Base-by-base conservation (phyloP, 2,888 invertebrate species). In the Platerodrilus igneus region DNA sequence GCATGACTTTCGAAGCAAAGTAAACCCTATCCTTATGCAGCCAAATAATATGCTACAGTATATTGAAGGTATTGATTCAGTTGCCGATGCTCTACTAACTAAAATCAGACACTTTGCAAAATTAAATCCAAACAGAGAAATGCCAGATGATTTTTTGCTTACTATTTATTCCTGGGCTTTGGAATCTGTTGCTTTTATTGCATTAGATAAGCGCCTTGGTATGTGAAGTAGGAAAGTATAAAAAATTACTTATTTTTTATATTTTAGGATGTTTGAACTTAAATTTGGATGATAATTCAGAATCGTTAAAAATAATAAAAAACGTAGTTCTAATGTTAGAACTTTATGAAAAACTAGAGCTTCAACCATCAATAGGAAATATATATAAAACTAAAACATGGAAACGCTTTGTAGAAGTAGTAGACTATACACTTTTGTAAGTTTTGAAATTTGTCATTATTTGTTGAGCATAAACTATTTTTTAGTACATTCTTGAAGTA, bases 101-200 rank as follows among this genome's bases (percentile, higher is more conserved):
- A 51, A 50, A 20, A 54, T 59, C 5, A 37, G 44, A 35, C 29
- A 39, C 25, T 49, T 55, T 14, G 19, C 50, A 2, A 28, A 43
- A 26, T 35, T 47, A 15, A 45, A 48, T 27, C 41, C 48, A 26
- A 23, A 46, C 14, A 41, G 48, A 15, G 54, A 60, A 50, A 58
- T 60, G 58, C 59, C 61, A 1, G 48, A 33, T 1, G 49, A 78
- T 52, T 75, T 81, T 30, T 58, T 66, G 19, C 60, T 68, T 10
- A 77, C 79, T 63, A 59, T 79, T 11, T 72, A 72, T 19, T 78
- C 76, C 58, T 83, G 79, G 78, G 72, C 78, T 2, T 59, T 83
- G 33, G 83, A 83, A 64, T 78, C 75, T 0, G 67, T 22, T 2
- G 62, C 63, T 3, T 55, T 62, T 1, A 60, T 72, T n/a, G 69